These are phyloP conservation scores for Rhodophaea formosa DNA, from an alignment of 2,888 invertebrate genomes.

Conservation along the genomic window DNA sequence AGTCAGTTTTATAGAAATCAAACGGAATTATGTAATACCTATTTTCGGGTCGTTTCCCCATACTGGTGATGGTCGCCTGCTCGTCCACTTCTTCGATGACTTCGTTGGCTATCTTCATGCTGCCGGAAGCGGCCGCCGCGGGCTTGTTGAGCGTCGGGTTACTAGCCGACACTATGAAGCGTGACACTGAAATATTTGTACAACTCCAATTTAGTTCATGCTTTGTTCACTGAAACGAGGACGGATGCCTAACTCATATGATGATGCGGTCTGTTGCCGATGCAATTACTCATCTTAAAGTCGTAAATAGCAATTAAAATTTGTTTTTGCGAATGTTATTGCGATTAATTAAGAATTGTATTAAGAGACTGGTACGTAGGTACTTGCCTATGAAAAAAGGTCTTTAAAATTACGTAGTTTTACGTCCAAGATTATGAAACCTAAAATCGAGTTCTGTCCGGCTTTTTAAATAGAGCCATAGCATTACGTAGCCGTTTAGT, in stretches of 20 bases:
- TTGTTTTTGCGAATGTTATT: neutral
- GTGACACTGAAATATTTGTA: constrained; percentile 46
- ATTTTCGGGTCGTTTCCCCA: constrained; percentile 76
- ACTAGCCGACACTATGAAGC: constrained; percentile 69
- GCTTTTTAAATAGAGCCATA: no score
- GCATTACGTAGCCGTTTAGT: no score
- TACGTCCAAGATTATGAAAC: no score
- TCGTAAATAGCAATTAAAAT: constrained; percentile 6
- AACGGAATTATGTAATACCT: constrained; percentile 47
- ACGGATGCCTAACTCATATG: neutral
- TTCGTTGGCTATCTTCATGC: constrained; percentile 86
- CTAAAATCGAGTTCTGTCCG: no score
- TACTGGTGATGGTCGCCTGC: constrained; percentile 89
- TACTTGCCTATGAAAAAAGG: no score
- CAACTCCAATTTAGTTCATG: neutral
- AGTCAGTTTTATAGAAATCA: neutral
- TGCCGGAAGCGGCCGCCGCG: constrained; percentile 59
- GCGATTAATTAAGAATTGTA: neutral
- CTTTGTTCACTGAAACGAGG: neutral
- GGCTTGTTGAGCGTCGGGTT: constrained; percentile 68
- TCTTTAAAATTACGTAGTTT: no score
- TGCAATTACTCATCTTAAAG: neutral
- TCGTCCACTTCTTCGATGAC: constrained; percentile 90
- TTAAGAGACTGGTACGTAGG: neutral
- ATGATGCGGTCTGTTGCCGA: neutral